Base-by-base conservation (phyloP, 1,140 invertebrate genomes). In the Bilobella aurantiaca region DNA sequence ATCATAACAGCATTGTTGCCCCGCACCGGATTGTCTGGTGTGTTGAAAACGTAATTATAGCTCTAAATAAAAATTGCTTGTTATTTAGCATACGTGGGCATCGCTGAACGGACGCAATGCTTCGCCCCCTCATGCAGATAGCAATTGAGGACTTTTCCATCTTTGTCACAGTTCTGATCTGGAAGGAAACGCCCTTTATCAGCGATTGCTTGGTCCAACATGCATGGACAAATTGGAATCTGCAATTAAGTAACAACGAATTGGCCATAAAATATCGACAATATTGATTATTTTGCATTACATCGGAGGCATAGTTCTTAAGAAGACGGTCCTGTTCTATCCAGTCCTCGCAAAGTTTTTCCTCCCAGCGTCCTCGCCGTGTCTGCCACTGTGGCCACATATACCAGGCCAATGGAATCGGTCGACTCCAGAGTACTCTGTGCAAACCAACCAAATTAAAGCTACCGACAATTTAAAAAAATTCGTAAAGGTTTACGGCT, bases 1-100 rank as follows among this genome's bases (percentile, higher is more conserved):
- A 75, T 96, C 91, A 74, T 98, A 98, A 74, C 95, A 98, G 73
- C 95, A 98, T 74, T 96, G 93, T 75, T 98, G 95, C 62, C 94
- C 94, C 1, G 92, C 88, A 56, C 93, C 94, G 74, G 92, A 89
- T 56, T 85, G 76, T 69, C 90, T 91, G 25, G 30, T n/a, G 31
- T 63, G 46, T 53, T n/a, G 14, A 8, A 56, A 47, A 2, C 28
- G n/a, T 25, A 23, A 63, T 3, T 3, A 29, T 28, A 53, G 21
- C 23, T 25, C 2, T 30, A 27, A 21, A 23, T 18, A 63, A 49
- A 25, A 12, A 5, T 21, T 56, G 2, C 31, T 32, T 18, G 37
- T 34, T 12, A 16, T 60, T 29, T 60, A 29, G 28, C 28, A 58
- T 82, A 96, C 93, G 89, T 91, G 56, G 95, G 92, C 47, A 88